These are phyloP conservation scores for Leucophenga maculata DNA, from an alignment of 2,888 invertebrate genomes.

Conservation along the genomic window DNA sequence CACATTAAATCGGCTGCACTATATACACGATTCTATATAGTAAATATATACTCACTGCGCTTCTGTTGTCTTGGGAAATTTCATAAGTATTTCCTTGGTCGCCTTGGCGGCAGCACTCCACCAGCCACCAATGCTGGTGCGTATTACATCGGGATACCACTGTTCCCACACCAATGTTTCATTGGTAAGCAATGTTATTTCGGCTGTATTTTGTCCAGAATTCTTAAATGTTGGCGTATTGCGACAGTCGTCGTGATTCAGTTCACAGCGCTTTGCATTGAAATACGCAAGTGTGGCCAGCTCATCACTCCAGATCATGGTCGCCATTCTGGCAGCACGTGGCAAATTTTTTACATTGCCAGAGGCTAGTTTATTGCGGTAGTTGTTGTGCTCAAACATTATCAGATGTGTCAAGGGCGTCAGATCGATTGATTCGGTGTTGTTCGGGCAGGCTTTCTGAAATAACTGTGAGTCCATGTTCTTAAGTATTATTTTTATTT, in stretches of 20 bases:
- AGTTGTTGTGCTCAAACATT: conserved; percentile 49
- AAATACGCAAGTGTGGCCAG: conserved; percentile 51
- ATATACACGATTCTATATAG: too few relatives aligned
- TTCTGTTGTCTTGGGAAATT: conserved; percentile 33
- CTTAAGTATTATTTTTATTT: too few relatives aligned
- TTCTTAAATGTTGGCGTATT: conserved; percentile 48
- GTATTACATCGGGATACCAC: conserved; percentile 44
- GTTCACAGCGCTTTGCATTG: conserved; percentile 49
- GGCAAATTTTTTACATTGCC: conserved; percentile 50
- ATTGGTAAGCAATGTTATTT: conserved; percentile 49
- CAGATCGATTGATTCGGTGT: conserved; percentile 37
- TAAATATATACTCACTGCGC: too few relatives aligned
- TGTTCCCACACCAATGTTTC: conserved; percentile 36
- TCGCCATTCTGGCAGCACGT: conserved; percentile 50
- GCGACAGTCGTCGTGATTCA: conserved; percentile 52
- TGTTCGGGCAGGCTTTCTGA: conserved; percentile 34
- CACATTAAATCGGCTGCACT: too few relatives aligned
- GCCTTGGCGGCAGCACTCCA: conserved; percentile 50
- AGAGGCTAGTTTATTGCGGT: conserved; percentile 41
- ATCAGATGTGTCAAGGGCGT: conserved; percentile 34
- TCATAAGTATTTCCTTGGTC: conserved; percentile 39
- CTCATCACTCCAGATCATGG: conserved; percentile 56
- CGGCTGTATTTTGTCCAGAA: conserved; percentile 55
- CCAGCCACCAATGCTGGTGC: conserved; percentile 46
- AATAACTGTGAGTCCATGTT: not conserved